Percentiles rank a stretch among this genome's conserved stretches.
phyloP scores from a whole-genome alignment of 2,888 invertebrate species.

The Cantharis rufa region DNA sequence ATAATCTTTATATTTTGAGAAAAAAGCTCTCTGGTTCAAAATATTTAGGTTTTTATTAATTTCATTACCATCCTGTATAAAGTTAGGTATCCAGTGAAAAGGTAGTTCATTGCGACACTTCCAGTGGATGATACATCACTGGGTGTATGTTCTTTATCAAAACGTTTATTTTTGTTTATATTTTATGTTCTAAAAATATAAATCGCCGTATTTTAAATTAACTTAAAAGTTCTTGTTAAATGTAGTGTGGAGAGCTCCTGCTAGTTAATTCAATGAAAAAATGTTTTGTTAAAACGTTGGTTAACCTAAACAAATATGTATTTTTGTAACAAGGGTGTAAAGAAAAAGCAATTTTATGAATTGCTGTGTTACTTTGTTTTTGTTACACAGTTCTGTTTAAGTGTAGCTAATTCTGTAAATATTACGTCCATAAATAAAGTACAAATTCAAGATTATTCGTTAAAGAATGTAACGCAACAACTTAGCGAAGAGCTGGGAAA shows the following conservation, averaged over 20 bases:
- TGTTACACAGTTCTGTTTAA: background rate
- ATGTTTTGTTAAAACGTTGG: background rate
- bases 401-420: conserved; percentile 19
- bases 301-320: background rate
- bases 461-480: conserved; percentile 38
- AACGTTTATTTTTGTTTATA: background rate
- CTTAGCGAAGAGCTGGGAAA: conserved; percentile 44
- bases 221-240: background rate
- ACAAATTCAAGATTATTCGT: conserved; percentile 36
- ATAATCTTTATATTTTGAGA: too few species aligned
- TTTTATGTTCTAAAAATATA: background rate
- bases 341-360: background rate
- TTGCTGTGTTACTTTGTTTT: background rate
- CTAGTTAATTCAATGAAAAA: background rate
- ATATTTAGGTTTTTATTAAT: too few species aligned
- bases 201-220: background rate
- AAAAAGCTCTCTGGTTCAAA: too few species aligned
- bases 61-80: background rate
- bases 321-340: background rate
- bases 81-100: background rate
- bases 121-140: background rate
- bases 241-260: background rate
- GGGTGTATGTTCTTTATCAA: background rate
- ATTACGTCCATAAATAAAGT: conserved; percentile 32
- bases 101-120: background rate